A percentile compares a stretch with the other conserved stretches of the same genome.
Evolutionary conservation across 2,113 vertebrate species (phyloP).

Genomic region (Saguinus midas): DNA sequence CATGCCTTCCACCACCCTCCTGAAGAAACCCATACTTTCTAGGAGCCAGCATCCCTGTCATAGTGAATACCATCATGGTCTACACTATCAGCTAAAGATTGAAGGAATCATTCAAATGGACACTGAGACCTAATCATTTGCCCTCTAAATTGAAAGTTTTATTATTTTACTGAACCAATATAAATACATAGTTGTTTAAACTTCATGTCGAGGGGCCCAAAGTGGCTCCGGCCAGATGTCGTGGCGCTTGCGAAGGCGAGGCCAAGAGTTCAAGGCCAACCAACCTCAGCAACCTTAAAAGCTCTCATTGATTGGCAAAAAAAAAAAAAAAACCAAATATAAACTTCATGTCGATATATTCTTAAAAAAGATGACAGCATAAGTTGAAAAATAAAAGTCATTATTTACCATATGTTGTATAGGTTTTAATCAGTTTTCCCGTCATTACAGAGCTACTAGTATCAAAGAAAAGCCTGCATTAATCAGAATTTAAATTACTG

Average conservation of each 20-base stretch:
- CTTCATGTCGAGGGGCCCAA: neutral
- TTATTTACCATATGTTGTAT: neutral
- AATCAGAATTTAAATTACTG: neutral
- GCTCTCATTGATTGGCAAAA: too few species aligned
- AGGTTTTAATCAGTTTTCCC: neutral
- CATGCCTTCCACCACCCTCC: too few species aligned
- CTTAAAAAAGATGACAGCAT: neutral
- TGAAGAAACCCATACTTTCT: neutral
- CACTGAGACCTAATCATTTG: neutral
- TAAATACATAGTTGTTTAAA: neutral
- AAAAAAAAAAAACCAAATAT: too few species aligned
- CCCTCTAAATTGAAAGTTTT: neutral
- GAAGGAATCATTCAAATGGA: neutral
- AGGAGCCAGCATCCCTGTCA: neutral
- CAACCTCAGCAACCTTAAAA: too few species aligned
- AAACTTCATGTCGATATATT: neutral
- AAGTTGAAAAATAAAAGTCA: slow-evolving; percentile 24
- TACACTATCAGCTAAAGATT: neutral
- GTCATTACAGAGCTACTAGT: neutral
- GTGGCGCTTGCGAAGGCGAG: too few species aligned
- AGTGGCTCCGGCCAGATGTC: too few species aligned
- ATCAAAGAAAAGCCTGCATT: neutral
- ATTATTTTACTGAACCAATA: neutral
- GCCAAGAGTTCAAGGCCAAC: too few species aligned
- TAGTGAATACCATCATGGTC: neutral